A percentile compares a stretch with the other conserved stretches of the same genome.
phyloP scores from a whole-genome alignment of 2,888 invertebrate genomes.

The Drosophila ezoana region DNA sequence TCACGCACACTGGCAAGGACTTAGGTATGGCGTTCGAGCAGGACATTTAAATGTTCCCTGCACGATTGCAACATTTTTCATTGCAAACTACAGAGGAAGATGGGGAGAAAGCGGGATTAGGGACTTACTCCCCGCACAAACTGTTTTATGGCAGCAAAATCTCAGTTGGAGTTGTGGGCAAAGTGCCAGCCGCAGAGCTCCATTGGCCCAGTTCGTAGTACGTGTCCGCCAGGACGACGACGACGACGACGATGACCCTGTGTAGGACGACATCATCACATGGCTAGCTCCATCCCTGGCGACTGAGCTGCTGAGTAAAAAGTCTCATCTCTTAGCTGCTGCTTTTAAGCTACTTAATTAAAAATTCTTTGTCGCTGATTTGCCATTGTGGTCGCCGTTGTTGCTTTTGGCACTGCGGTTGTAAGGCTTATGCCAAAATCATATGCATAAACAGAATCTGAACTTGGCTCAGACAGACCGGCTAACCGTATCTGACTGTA shows the following conservation, averaged over 20 bases:
- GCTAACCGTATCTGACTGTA: slow-evolving; percentile 18
- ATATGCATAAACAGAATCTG: slow-evolving; percentile 50
- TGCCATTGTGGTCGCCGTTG: slow-evolving; percentile 29
- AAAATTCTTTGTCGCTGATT: slow-evolving; percentile 67
- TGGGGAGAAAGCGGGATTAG: slow-evolving; percentile 1
- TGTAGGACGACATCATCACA: slow-evolving; percentile 42
- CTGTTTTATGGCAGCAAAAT: slow-evolving; percentile 75
- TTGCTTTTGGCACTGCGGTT: slow-evolving; percentile 35
- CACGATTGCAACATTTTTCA: slow-evolving; percentile 77
- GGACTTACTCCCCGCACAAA: slow-evolving; percentile 36
- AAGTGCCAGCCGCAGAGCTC: slow-evolving; percentile 60
- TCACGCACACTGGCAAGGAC: slow-evolving; percentile 18
- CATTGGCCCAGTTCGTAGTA: slow-evolving; percentile 62
- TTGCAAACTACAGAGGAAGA: slow-evolving; percentile 46
- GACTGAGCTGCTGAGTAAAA: slow-evolving; percentile 29
- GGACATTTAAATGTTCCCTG: slow-evolving; percentile 67
- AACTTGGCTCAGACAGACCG: slow-evolving; percentile 40
- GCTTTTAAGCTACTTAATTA: slow-evolving; percentile 70
- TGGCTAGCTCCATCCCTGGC: slow-evolving; percentile 26
- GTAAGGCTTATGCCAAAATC: slow-evolving; percentile 39
- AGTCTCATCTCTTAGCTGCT: slow-evolving; percentile 3
- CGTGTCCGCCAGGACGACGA: slow-evolving; percentile 54
- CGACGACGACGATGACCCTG: slow-evolving; percentile 22
- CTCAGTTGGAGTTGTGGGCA: slow-evolving; percentile 75
- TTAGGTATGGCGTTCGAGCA: slow-evolving; percentile 48